These are phyloP conservation scores for Ochropleura plecta DNA, from an alignment of 2,888 invertebrate species.

Conservation along the genomic window DNA sequence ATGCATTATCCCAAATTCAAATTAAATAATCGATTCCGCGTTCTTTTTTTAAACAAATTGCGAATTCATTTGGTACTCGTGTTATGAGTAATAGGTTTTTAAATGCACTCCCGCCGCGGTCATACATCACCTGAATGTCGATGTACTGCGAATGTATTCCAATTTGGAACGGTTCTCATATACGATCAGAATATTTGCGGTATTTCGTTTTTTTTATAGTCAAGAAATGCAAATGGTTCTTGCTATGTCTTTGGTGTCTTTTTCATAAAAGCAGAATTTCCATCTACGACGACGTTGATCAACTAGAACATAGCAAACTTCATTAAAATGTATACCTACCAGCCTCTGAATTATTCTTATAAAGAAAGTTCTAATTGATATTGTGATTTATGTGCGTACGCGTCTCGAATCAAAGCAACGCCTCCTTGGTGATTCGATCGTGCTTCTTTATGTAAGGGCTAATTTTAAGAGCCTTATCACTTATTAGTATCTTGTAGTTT, in stretches of 20 bases:
- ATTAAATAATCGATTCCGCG: conserved; percentile 74
- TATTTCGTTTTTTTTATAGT: neutral
- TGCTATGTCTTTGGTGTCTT: neutral
- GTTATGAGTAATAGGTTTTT: conserved; percentile 86
- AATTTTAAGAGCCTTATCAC: conserved; percentile 54
- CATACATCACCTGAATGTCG: conserved; percentile 77
- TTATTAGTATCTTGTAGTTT: conserved; percentile 44
- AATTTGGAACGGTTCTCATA: conserved; percentile 31
- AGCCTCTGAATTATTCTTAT: conserved; percentile 35
- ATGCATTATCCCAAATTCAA: conserved; percentile 57
- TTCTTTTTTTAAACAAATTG: conserved; percentile 79
- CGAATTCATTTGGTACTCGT: conserved; percentile 72
- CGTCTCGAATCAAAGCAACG: conserved; percentile 61
- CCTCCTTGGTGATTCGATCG: conserved; percentile 66
- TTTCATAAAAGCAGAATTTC: neutral
- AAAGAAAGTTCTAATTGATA: conserved; percentile 67
- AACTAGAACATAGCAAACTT: neutral
- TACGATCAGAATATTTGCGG: neutral
- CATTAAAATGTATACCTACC: conserved; percentile 27
- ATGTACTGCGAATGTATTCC: conserved; percentile 63
- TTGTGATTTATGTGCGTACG: conserved; percentile 65
- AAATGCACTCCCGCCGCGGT: conserved; percentile 75
- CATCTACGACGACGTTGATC: neutral
- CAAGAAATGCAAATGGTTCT: too few relatives aligned
- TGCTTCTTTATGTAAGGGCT: conserved; percentile 46